Evolutionary conservation across 2,888 invertebrate species (phyloP).

Genomic region (Ophioninae sp.): DNA sequence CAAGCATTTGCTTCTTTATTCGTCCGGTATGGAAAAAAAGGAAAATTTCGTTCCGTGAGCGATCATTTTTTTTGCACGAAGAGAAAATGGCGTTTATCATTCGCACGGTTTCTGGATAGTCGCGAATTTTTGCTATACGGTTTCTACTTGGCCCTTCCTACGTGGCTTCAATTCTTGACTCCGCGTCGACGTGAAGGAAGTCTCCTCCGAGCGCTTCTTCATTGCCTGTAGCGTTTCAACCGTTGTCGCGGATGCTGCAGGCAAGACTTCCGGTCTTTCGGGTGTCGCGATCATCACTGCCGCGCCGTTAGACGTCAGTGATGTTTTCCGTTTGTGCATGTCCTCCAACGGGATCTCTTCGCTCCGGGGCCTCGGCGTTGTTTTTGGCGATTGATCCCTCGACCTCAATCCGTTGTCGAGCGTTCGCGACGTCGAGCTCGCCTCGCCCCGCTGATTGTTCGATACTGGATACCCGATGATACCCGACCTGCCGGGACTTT

Average conservation of each 20-base stretch:
- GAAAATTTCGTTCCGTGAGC: not conserved
- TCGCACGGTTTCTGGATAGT: not conserved
- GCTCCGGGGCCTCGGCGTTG: constrained; percentile 89
- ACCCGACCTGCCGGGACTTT: constrained; percentile 70
- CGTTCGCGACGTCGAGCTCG: constrained; percentile 68
- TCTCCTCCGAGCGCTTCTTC: constrained; percentile 86
- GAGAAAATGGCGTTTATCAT: constrained; percentile 7
- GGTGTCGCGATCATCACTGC: constrained; percentile 53
- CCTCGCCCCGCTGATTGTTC: constrained; percentile 67
- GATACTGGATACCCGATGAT: constrained; percentile 60
- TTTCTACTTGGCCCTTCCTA: constrained; percentile 84
- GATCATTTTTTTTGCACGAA: not conserved
- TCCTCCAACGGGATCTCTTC: constrained; percentile 92
- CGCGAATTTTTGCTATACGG: constrained; percentile 82
- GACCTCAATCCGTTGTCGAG: constrained; percentile 83
- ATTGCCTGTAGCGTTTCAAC: constrained; percentile 59
- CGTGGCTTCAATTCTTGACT: constrained; percentile 82
- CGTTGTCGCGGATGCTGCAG: constrained; percentile 60
- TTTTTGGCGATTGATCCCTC: constrained; percentile 87
- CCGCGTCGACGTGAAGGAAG: constrained; percentile 88
- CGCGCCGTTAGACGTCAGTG: constrained; percentile 72
- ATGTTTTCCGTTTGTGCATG: constrained; percentile 82
- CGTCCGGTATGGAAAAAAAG: constrained; percentile 15
- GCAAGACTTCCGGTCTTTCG: constrained; percentile 53
- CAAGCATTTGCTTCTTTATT: constrained; percentile 23